phyloP scores from a whole-genome alignment of 2,888 invertebrate genomes.

The Nomada hirtipes region DNA sequence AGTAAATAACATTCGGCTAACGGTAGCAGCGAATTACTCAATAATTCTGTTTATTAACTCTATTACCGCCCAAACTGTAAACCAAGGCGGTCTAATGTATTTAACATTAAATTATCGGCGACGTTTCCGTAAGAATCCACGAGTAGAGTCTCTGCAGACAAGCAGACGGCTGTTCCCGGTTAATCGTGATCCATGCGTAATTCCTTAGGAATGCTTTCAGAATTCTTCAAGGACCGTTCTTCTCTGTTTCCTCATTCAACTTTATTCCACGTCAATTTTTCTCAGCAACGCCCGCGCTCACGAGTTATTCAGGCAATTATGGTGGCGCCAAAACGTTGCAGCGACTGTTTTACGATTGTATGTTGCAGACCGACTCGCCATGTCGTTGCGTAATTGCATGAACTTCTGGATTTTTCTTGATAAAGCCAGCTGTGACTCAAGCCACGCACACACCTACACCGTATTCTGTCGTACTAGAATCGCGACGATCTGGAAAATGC shows the following conservation, averaged over 20 bases:
- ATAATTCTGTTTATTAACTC: no score
- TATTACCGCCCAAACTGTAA: no score
- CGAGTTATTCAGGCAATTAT: background rate
- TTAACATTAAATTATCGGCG: no score
- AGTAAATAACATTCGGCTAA: no score
- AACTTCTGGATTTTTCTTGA: constrained; percentile 23
- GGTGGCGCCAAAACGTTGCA: background rate
- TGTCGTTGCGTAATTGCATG: constrained; percentile 25
- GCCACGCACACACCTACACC: no score
- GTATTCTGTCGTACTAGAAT: background rate
- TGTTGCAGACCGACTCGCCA: background rate
- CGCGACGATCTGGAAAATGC: background rate
- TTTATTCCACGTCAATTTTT: background rate
- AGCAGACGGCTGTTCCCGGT: background rate
- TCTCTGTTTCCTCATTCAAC: background rate
- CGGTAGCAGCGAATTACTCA: no score
- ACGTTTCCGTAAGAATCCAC: no score
- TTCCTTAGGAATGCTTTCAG: background rate
- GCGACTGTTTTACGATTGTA: background rate
- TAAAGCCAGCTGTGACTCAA: background rate
- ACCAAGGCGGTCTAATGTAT: no score
- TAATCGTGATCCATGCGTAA: background rate
- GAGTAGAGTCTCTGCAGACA: no score
- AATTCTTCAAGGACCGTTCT: background rate
- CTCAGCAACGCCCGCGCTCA: background rate